These are phyloP conservation scores for Ibycter americanus DNA, from an alignment of 2,797 vertebrate species.

Conservation along the genomic window DNA sequence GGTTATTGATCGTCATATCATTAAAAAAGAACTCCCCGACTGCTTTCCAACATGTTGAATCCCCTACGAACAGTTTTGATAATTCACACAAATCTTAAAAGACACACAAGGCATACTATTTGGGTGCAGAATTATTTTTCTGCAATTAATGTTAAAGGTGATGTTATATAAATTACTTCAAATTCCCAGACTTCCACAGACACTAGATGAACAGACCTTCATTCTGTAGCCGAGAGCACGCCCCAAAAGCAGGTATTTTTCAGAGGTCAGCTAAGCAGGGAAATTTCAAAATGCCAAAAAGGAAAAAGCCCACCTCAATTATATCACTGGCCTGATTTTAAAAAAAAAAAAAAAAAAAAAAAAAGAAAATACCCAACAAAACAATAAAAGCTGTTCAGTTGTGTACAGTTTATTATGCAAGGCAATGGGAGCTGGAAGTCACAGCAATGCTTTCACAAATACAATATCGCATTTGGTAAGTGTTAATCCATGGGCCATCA, in stretches of 20 bases:
- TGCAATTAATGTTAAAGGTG: too few species aligned
- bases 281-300: background rate
- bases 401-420: background rate
- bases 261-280: background rate
- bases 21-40: background rate
- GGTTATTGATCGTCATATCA: rapidly evolving
- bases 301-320: background rate
- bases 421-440: background rate
- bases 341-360: too few species aligned
- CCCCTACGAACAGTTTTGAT: background rate
- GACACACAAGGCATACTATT: rapidly evolving
- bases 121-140: background rate
- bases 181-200: background rate
- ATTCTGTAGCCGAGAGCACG: background rate
- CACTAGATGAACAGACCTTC: background rate
- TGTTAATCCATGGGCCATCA: background rate
- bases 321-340: background rate
- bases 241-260: background rate
- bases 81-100: background rate
- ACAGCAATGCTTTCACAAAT: background rate
- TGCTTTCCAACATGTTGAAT: background rate
- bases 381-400: background rate
- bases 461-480: background rate
- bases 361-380: background rate
- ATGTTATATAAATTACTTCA: background rate